These are phyloP conservation scores for Tetranychus cinnabarinus DNA, from an alignment of 1,140 invertebrate species.

Conservation along the genomic window DNA sequence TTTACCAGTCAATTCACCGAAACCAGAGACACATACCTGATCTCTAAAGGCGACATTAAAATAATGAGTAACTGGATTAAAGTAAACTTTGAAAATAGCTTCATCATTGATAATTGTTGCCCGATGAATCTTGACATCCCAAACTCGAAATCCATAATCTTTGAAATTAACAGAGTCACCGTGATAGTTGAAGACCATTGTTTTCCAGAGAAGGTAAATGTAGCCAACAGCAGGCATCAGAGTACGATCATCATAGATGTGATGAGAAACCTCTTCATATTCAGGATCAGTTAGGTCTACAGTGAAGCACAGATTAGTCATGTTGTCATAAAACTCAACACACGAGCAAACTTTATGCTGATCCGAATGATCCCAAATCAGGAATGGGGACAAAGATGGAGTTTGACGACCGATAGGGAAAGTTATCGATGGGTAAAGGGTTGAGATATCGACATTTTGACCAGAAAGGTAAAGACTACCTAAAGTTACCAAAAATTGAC, in stretches of 20 bases:
- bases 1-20: not conserved
- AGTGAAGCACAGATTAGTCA: constrained; percentile 19
- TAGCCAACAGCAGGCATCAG: constrained; percentile 89
- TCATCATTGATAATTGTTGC: not conserved
- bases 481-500: not conserved
- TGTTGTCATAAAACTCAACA: constrained; percentile 65
- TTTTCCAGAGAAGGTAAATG: constrained; percentile 2
- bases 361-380: constrained; percentile 47
- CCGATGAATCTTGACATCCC: not conserved
- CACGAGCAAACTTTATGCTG: constrained; percentile 72
- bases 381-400: constrained; percentile 24
- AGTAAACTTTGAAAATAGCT: not conserved
- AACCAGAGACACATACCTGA: not conserved
- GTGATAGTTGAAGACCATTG: not conserved
- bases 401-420: constrained; percentile 32
- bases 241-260: constrained; percentile 78
- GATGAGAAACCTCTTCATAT: constrained; percentile 29
- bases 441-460: constrained; percentile 41
- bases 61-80: not conserved
- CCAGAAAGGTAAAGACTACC: constrained; percentile 48
- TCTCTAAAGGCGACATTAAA: not conserved
- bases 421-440: constrained; percentile 43
- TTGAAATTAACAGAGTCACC: constrained; percentile 24
- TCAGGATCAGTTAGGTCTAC: constrained; percentile 22
- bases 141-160: not conserved